phyloP scores from a whole-genome alignment of 2,797 vertebrate genomes.

The Halcyon badia region DNA sequence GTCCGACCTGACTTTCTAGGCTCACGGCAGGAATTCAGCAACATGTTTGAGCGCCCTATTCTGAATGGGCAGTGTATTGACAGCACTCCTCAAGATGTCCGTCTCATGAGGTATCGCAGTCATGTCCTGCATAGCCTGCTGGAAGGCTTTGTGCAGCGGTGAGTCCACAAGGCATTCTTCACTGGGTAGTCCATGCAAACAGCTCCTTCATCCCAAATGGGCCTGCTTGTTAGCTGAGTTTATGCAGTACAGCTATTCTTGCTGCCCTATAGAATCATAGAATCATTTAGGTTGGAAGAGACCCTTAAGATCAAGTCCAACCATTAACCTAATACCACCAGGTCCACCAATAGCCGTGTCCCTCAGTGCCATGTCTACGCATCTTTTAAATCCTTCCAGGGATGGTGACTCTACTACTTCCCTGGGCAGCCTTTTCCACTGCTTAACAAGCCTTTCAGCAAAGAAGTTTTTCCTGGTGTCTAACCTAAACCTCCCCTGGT shows the following conservation, averaged over 20 bases:
- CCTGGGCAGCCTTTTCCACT: not conserved
- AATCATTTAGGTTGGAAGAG: not conserved
- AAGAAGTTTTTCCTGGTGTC: not conserved
- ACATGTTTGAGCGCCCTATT: constrained; percentile 98
- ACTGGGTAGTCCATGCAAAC: not conserved
- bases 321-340: rapidly evolving
- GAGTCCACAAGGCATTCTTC: constrained; percentile 29
- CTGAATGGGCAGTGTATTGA: constrained; percentile 97
- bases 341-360: not conserved
- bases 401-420: not conserved
- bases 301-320: not conserved
- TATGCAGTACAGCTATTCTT: not conserved
- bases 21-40: constrained; percentile 96
- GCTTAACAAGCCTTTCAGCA: not conserved
- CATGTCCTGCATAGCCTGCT: constrained; percentile 96
- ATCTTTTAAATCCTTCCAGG: not conserved
- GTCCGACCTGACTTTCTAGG: constrained; percentile 96
- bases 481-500: rapidly evolving
- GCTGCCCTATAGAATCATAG: not conserved
- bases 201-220: not conserved
- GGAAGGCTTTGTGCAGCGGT: constrained; percentile 98
- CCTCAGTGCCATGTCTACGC: rapidly evolving
- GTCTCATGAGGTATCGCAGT: constrained; percentile 96
- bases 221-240: not conserved
- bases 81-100: constrained; percentile 94